Conservation (phyloP, 2,888 invertebrate genomes). For the Drosophila eohydei region DNA sequence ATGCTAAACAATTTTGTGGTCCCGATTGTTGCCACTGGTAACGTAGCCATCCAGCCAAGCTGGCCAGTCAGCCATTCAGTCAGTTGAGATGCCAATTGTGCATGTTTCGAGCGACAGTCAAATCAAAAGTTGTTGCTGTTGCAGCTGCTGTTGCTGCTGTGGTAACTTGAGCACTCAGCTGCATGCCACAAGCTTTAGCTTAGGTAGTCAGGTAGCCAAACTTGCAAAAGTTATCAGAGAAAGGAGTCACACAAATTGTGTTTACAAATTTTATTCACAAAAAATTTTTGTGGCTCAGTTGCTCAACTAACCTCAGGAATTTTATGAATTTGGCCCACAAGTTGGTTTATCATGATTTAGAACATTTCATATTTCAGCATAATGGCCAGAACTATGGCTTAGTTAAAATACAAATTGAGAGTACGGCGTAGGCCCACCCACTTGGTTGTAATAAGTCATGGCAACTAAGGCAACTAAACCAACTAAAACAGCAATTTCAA, state of each 20-base stretch:
- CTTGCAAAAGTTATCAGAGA: constrained; percentile 17
- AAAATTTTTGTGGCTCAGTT: constrained; percentile 8
- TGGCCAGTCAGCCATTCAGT: constrained; percentile 6
- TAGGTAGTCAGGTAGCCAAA: constrained; percentile 5
- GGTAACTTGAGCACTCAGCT: constrained; percentile 9
- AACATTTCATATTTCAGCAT: constrained; percentile 20
- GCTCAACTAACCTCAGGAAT: constrained; percentile 26
- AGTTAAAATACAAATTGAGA: constrained; percentile 59
- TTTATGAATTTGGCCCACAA: constrained; percentile 46
- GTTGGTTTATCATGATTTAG: constrained; percentile 52
- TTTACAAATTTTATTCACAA: constrained; percentile 8
- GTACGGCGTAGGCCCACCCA: background rate
- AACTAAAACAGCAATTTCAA: constrained; percentile 17
- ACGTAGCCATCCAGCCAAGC: constrained; percentile 1
- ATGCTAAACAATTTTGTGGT: constrained; percentile 58
- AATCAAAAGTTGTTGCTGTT: constrained; percentile 5
- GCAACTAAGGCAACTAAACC: constrained; percentile 10
- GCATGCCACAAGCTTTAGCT: constrained; percentile 7
- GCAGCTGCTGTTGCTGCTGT: constrained; percentile 9
- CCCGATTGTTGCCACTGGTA: constrained; percentile 51
- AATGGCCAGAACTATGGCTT: constrained; percentile 49
- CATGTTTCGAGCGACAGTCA: constrained; percentile 24
- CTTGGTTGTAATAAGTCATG: constrained; percentile 40
- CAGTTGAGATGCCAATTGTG: constrained; percentile 26
- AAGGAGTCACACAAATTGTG: constrained; percentile 16